Evolutionary conservation across 1,140 invertebrate species (phyloP).

Genomic region (Macrotrachela quadricornifera): DNA sequence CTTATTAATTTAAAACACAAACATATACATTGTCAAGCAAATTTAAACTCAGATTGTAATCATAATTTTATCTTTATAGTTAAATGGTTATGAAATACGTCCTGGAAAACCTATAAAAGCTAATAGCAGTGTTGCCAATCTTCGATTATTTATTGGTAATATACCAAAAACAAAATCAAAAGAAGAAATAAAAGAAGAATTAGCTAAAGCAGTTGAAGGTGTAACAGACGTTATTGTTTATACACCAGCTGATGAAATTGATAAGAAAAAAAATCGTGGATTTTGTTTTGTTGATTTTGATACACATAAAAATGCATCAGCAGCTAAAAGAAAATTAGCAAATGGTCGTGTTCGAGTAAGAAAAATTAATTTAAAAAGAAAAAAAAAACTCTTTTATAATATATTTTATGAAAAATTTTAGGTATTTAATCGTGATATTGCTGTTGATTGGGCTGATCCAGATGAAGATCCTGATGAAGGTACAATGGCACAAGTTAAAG

Average conservation of each 20-base stretch:
- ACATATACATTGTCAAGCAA: too few relatives aligned
- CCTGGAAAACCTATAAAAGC: slow-evolving; percentile 97
- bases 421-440: slow-evolving; percentile 92
- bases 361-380: slow-evolving; percentile 10
- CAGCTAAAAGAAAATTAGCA: slow-evolving; percentile 78
- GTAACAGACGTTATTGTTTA: slow-evolving; percentile 96
- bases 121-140: slow-evolving; percentile 98
- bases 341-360: slow-evolving; percentile 23
- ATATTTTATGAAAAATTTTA: slow-evolving; percentile 8
- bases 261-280: slow-evolving; percentile 89
- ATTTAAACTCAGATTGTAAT: too few relatives aligned
- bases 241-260: slow-evolving; percentile 76
- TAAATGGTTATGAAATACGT: slow-evolving; percentile 97
- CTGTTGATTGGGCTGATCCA: slow-evolving; percentile 98
- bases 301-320: slow-evolving; percentile 89
- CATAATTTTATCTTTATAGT: too few relatives aligned
- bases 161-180: slow-evolving; percentile 98
- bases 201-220: slow-evolving; percentile 75
- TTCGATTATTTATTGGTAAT: slow-evolving; percentile 97
- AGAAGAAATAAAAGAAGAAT: slow-evolving; percentile 96
- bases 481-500: slow-evolving; percentile 91
- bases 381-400: slow-evolving; percentile 1
- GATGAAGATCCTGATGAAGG: slow-evolving; percentile 95
- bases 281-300: slow-evolving; percentile 99
- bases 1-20: too few relatives aligned